A percentile compares a stretch with the other conserved stretches of the same genome.
Evolutionary conservation across 2,113 vertebrate genomes (phyloP).

Genomic region (Lophura nycthemera): DNA sequence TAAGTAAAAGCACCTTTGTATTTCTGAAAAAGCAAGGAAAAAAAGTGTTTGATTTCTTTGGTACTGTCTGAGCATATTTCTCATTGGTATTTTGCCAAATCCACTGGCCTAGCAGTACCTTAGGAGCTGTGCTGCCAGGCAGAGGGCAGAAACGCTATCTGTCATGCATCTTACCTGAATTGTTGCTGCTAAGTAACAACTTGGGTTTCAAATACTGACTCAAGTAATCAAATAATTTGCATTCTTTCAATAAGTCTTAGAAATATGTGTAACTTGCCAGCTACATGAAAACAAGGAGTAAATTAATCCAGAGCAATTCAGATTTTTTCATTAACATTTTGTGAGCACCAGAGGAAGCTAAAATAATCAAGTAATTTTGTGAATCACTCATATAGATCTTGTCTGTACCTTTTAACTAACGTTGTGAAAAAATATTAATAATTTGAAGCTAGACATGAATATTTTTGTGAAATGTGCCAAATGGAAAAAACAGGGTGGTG

Average conservation of each 20-base stretch:
- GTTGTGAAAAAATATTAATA: conserved; percentile 48
- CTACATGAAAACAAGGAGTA: not conserved
- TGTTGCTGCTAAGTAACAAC: not conserved
- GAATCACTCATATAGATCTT: not conserved
- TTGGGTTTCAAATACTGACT: not conserved
- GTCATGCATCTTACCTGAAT: not conserved
- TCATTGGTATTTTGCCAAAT: not conserved
- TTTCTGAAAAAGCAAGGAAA: not conserved
- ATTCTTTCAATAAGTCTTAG: not conserved
- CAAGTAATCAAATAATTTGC: not conserved
- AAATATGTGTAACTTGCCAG: not conserved
- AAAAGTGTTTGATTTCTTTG: not conserved
- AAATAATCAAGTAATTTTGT: not conserved
- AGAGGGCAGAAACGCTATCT: not conserved
- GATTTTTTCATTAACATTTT: not conserved
- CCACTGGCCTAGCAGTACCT: not conserved
- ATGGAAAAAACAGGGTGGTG: conserved; percentile 66
- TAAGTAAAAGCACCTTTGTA: not conserved
- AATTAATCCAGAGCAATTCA: not conserved
- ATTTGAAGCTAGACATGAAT: conserved; percentile 30
- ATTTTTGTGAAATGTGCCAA: conserved; percentile 59
- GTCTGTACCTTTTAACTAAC: not conserved
- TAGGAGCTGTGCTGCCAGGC: not conserved
- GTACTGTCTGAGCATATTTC: not conserved
- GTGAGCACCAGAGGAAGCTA: not conserved